Evolutionary conservation across 2,797 vertebrate species (phyloP).

Genomic region (Microctenopoma stevenorrisi): DNA sequence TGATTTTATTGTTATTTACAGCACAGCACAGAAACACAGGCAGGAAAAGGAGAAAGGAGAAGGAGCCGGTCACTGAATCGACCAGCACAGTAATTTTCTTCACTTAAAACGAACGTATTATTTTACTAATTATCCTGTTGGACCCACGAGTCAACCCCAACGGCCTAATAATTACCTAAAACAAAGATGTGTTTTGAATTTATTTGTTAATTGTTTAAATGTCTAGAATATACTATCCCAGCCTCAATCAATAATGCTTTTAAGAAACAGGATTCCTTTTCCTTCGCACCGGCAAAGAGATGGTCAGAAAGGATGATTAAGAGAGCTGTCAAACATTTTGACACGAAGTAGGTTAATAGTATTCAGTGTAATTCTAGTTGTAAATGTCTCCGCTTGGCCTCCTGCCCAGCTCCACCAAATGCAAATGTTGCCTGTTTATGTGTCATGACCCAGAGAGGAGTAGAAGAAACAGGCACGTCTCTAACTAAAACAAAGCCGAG

Average conservation of each 20-base stretch:
- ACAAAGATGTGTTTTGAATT: constrained; percentile 39
- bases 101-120: constrained; percentile 15
- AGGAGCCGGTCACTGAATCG: constrained; percentile 29
- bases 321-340: constrained; percentile 5
- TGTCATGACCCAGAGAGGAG: constrained; percentile 34
- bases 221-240: background rate
- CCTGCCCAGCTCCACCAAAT: constrained; percentile 31
- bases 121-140: constrained; percentile 25
- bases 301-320: constrained; percentile 22
- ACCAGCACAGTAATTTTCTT: constrained; percentile 1
- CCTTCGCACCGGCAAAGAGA: background rate
- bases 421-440: constrained; percentile 26
- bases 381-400: constrained; percentile 25
- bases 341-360: constrained; percentile 34
- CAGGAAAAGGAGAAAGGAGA: constrained; percentile 60
- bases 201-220: constrained; percentile 24
- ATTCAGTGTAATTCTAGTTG: constrained; percentile 27
- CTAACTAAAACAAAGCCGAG: constrained; percentile 33
- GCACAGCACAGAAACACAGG: constrained; percentile 47
- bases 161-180: constrained; percentile 34
- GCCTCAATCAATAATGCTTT: constrained; percentile 19
- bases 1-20: constrained; percentile 17
- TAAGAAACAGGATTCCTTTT: constrained; percentile 5
- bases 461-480: constrained; percentile 10
- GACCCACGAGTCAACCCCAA: constrained; percentile 8